phyloP scores from a whole-genome alignment of 2,113 vertebrate genomes.

The Onychostoma macrolepis region DNA sequence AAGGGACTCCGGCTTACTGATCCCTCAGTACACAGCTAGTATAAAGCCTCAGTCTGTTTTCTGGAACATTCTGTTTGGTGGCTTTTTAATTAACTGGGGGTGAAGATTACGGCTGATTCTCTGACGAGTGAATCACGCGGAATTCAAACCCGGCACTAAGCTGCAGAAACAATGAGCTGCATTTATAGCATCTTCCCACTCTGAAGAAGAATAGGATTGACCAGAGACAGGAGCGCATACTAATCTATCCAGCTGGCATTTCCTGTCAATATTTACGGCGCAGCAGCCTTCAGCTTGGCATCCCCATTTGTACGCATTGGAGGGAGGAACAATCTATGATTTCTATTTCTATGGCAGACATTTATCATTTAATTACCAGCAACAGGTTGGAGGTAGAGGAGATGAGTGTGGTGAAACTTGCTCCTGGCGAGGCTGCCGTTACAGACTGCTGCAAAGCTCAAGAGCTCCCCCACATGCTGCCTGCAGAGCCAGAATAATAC shows the following conservation, averaged over 20 bases:
- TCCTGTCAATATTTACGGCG: conserved; percentile 64
- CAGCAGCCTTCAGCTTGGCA: conserved; percentile 60
- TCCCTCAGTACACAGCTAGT: conserved; percentile 41
- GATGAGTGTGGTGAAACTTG: conserved; percentile 28
- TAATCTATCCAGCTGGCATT: conserved; percentile 72
- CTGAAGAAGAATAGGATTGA: conserved; percentile 67
- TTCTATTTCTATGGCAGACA: conserved; percentile 55
- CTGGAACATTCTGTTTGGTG: conserved; percentile 67
- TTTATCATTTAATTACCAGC: conserved; percentile 61
- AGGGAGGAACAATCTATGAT: conserved; percentile 57
- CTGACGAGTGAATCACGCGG: conserved; percentile 67
- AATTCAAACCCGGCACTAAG: conserved; percentile 72
- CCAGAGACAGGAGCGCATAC: conserved; percentile 64
- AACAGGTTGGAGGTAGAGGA: conserved; percentile 55
- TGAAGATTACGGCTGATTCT: conserved; percentile 77
- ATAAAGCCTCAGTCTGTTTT: conserved; percentile 68
- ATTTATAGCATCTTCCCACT: conserved; percentile 64
- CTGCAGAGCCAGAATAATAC: not conserved
- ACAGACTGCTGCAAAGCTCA: conserved; percentile 38
- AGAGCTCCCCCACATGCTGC: conserved; percentile 48
- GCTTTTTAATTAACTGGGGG: conserved; percentile 77
- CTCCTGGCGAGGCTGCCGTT: not conserved
- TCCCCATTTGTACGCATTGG: conserved; percentile 46
- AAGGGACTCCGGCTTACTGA: conserved; percentile 56
- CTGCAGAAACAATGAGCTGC: conserved; percentile 67